Evolutionary conservation across 2,797 vertebrate genomes (phyloP), one percentile per base, ranked within the genome.

Genomic region (Melanotaenia trifasciata): DNA sequence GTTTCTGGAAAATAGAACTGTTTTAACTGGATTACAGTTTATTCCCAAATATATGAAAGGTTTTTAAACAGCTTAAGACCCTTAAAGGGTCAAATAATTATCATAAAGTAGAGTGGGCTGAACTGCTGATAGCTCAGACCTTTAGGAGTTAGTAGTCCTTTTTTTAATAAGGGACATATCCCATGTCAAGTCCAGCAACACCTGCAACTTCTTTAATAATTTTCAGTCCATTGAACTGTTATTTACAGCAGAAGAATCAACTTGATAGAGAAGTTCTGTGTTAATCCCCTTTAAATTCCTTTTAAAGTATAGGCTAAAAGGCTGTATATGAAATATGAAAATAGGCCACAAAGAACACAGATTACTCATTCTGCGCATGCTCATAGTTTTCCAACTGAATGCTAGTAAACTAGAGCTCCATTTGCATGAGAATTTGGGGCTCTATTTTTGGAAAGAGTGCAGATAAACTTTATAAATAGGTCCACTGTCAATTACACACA

Each of bases 371-470:
- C n/a, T 51, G 43, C 4, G 30, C 18, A 38, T 22, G 35, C 24
- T 65, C 22, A 38, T 43, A 22, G 40, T 53, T 64, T 67, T 71
- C 64, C 9, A 59, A 67, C 22, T 35, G 20, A 67, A 58, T 14
- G 28, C 18, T 38, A 64, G 59, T 50, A 57, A 50, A 59, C 13
- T 7, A 38, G 56, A 64, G 28, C 38, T 66, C 6, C 18, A 72
- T 76, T 74, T 80, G 74, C 40, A 72, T 72, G 43, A 1, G 56
- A 67, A 76, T 81, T 76, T 64, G 36, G 22, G 22, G 20, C 70
- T 76, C 70, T 81, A 83, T 83, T 81, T 83, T 70, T 72, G 59
- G 83, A 74, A 30, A 65, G 20, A 50, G 20, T 4, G 24, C 59
- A 75, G 35, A 66, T 20, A 67, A 65, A 70, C 20, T 50, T 43